Percentiles rank a stretch among this genome's conserved stretches.
Evolutionary conservation across 2,888 invertebrate genomes (phyloP).

Genomic region (Deroplatys truncata): DNA sequence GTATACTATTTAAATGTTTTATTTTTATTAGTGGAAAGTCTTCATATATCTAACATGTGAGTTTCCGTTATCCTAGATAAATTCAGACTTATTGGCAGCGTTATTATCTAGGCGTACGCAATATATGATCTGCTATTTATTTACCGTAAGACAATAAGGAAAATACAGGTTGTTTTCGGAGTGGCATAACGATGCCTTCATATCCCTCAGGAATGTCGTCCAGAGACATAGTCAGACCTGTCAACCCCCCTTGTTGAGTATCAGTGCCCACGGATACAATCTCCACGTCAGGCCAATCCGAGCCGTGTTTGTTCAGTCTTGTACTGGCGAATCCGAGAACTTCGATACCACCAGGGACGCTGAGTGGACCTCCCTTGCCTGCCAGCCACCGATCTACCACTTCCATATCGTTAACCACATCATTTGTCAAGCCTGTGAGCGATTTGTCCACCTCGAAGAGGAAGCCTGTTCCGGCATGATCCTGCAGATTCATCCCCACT

Average conservation of each 20-base stretch:
- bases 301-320: constrained; percentile 66
- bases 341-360: constrained; percentile 75
- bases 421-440: constrained; percentile 68
- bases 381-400: constrained; percentile 77
- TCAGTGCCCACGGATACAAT: constrained; percentile 67
- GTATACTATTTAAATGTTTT: no score
- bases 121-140: no score
- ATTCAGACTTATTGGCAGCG: no score
- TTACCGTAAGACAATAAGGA: no score
- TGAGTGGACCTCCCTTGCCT: constrained; percentile 78
- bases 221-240: constrained; percentile 37
- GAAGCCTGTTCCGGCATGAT: constrained; percentile 83
- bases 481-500: constrained; percentile 63
- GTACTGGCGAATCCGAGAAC: constrained; percentile 84
- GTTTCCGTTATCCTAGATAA: no score
- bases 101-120: no score
- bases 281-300: constrained; percentile 76
- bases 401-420: constrained; percentile 66
- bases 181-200: not conserved
- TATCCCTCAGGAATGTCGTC: constrained; percentile 32
- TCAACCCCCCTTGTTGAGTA: no score
- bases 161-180: not conserved
- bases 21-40: no score
- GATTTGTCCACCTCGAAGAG: constrained; percentile 77
- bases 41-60: no score